phyloP scores from a whole-genome alignment of 2,113 vertebrate genomes.

The Ginglymostoma cirratum region DNA sequence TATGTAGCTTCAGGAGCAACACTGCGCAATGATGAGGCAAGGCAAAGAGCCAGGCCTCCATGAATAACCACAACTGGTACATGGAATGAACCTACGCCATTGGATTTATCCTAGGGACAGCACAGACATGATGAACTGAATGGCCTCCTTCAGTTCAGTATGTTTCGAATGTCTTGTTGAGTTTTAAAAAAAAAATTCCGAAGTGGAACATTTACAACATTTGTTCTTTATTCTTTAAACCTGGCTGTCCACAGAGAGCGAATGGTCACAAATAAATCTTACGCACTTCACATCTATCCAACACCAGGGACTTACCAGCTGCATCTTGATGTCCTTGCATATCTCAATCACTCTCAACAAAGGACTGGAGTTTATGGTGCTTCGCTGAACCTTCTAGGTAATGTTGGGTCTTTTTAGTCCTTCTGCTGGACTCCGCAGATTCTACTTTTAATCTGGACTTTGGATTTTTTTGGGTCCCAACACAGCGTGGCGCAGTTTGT shows the following conservation, averaged over 20 bases:
- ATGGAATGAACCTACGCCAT: background rate
- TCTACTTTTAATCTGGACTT: background rate
- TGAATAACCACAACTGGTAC: background rate
- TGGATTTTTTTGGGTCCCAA: background rate
- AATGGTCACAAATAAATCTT: constrained; percentile 59
- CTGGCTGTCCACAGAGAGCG: constrained; percentile 41
- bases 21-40: background rate
- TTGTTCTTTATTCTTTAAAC: background rate
- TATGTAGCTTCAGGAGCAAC: too few species aligned
- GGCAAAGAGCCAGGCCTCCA: background rate
- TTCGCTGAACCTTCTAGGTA: constrained; percentile 67
- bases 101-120: background rate
- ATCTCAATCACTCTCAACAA: constrained; percentile 49
- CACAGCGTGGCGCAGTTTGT: background rate
- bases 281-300: constrained; percentile 62
- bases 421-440: background rate
- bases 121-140: background rate
- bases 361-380: constrained; percentile 60
- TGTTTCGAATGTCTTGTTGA: background rate
- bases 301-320: constrained; percentile 59
- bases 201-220: background rate
- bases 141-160: background rate
- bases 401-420: constrained; percentile 17
- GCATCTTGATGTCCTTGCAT: constrained; percentile 58
- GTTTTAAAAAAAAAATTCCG: background rate